Percentiles rank a stretch among this genome's conserved stretches.
phyloP scores from a whole-genome alignment of 2,888 invertebrate species.

The Drosophila algonquin region DNA sequence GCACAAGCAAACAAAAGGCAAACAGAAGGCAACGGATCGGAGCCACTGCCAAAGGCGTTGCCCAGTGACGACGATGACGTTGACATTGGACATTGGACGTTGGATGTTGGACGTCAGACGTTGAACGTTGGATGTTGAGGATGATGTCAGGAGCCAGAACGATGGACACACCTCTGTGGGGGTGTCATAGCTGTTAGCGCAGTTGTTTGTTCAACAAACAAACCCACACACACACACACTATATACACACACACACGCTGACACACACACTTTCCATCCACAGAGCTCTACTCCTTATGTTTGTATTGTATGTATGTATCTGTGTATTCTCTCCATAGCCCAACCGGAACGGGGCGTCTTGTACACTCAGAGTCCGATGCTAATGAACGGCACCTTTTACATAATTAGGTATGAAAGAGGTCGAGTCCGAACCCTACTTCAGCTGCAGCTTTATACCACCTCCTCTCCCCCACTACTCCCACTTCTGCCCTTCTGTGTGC shows the following conservation, averaged over 20 bases:
- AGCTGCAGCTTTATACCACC: neutral
- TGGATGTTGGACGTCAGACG: too few species aligned
- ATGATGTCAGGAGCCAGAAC: slow-evolving; percentile 68
- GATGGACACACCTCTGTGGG: slow-evolving; percentile 68
- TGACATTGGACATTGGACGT: slow-evolving; percentile 2
- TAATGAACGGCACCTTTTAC: slow-evolving; percentile 84
- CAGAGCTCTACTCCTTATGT: slow-evolving; percentile 10
- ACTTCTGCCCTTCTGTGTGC: slow-evolving; percentile 30
- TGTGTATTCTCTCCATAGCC: slow-evolving; percentile 75
- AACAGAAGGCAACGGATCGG: neutral
- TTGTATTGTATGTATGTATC: slow-evolving; percentile 38
- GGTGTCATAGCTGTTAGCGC: slow-evolving; percentile 64
- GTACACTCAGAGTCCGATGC: slow-evolving; percentile 84
- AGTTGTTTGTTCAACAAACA: slow-evolving; percentile 64
- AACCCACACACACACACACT: slow-evolving; percentile 12
- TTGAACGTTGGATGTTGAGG: neutral
- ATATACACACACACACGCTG: slow-evolving; percentile 11
- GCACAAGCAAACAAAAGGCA: slow-evolving; percentile 19
- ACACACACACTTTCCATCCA: slow-evolving; percentile 7
- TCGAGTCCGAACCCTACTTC: slow-evolving; percentile 5
- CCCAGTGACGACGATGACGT: slow-evolving; percentile 24
- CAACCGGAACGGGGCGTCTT: slow-evolving; percentile 83
- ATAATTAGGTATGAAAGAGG: slow-evolving; percentile 83
- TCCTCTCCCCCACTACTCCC: neutral
- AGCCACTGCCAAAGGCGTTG: slow-evolving; percentile 70